A percentile compares a stretch with the other conserved stretches of the same genome.
These are phyloP conservation scores for Illadopsis cleaveri DNA, from an alignment of 2,113 vertebrate species.

Conservation along the genomic window DNA sequence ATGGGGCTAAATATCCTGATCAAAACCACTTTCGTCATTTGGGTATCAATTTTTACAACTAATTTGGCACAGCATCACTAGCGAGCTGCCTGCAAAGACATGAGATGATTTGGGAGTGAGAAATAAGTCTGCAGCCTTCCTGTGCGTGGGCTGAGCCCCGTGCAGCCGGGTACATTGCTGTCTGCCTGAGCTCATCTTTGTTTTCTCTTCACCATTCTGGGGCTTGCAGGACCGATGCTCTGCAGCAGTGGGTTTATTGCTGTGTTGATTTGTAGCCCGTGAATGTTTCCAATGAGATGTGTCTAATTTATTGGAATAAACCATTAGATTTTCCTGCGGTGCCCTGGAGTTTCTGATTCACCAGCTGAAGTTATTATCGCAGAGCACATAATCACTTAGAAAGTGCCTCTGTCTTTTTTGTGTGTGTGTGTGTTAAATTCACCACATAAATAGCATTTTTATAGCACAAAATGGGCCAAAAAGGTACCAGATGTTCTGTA, in stretches of 20 bases:
- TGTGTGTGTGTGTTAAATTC: neutral
- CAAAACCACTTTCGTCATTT: constrained; percentile 21
- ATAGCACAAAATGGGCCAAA: neutral
- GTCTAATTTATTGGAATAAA: constrained; percentile 24
- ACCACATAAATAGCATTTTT: neutral
- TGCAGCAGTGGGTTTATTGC: neutral
- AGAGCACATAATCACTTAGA: constrained; percentile 3
- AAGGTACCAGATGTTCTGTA: neutral
- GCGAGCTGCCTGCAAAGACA: neutral
- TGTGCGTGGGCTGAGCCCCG: neutral
- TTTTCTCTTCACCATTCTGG: neutral
- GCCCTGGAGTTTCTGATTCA: constrained; percentile 45
- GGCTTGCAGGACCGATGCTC: neutral
- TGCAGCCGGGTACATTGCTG: neutral
- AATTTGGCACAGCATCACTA: constrained; percentile 15
- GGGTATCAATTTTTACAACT: constrained; percentile 47
- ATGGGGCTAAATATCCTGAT: constrained; percentile 16
- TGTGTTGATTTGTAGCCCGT: neutral
- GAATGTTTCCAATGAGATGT: neutral
- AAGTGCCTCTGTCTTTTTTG: neutral
- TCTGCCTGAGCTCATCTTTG: constrained; percentile 2
- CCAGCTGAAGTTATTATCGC: neutral
- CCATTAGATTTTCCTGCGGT: neutral
- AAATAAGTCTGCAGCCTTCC: constrained; percentile 24
- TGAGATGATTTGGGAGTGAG: neutral